Base-by-base conservation (phyloP, 1,140 invertebrate species). In the Atta colombica region DNA sequence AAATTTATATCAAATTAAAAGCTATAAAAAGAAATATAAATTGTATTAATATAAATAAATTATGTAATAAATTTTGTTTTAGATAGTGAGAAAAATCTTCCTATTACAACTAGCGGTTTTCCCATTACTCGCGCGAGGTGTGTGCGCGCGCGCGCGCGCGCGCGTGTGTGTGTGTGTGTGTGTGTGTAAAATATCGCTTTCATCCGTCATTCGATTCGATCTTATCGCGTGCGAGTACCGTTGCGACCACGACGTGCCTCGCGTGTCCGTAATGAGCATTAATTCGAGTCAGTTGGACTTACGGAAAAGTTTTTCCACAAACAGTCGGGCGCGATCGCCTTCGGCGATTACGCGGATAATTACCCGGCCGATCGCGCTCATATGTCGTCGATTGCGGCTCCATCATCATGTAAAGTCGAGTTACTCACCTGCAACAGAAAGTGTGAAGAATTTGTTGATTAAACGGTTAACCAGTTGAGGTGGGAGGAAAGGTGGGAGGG, bases 381-480 rank as follows among this genome's bases (percentile, higher is more conserved):
- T 28, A 35, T 58, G 74, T 45, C 82, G 45, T 66, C 82, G 82
- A 77, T 78, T 85, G 82, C 72, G 55, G 58, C 53, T 3, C 49
- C 49, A 16, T 51, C 49, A 51, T 5, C 61, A 21, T 55, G 18
- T 55, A 85, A 69, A 66, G 58, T 78, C 31, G 74, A n/a, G 78
- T 74, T 90, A 91, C 89, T 91, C 89, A 91, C 89, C 89, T 90
- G 89, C 12, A 90, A 90, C 89, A 90, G 66, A 90, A 87, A 87
- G 51, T n/a, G n/a, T 39, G 81, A 90, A 63, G 35, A 63, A 86
- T 82, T 89, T 78, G 85, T 90, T 85, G 71, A 88, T 88, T 90
- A 85, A 77, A 81, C 65, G 87, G 60, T 80, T 63, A 82, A 89
- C 72, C 65, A 87, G 68, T 61, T 16, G 66, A 35, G 60, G 12